phyloP scores from a whole-genome alignment of 2,888 invertebrate species.

The Spilosoma lubricipeda region DNA sequence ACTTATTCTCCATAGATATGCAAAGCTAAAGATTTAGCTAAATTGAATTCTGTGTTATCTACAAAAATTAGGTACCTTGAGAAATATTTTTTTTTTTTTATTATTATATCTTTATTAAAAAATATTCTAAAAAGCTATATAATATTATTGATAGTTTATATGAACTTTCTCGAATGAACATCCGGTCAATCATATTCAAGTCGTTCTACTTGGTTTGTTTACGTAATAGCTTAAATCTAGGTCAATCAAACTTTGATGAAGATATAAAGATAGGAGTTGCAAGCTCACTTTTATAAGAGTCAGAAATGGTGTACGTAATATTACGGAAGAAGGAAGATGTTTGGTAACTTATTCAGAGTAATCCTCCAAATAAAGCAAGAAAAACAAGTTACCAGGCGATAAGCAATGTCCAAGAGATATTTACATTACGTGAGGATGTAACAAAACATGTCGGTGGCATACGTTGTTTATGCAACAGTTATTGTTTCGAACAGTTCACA shows the following conservation, averaged over 20 bases:
- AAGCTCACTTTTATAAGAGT: not conserved
- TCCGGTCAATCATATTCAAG: not conserved
- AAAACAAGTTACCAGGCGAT: conserved; percentile 16
- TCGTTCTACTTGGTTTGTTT: not conserved
- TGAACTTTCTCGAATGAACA: not conserved
- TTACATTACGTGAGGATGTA: conserved; percentile 14
- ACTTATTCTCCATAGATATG: too few relatives aligned
- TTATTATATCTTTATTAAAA: too few relatives aligned
- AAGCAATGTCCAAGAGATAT: conserved; percentile 14
- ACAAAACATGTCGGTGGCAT: not conserved
- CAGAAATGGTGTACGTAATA: not conserved
- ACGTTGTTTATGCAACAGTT: conserved; percentile 25
- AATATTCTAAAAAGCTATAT: not conserved
- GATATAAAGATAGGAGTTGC: not conserved
- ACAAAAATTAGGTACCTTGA: too few relatives aligned
- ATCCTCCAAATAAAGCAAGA: not conserved
- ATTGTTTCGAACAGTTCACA: conserved; percentile 21
- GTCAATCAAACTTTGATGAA: conserved; percentile 2
- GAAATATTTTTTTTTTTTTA: too few relatives aligned
- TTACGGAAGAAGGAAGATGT: conserved; percentile 12
- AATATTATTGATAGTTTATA: not conserved
- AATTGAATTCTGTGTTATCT: too few relatives aligned
- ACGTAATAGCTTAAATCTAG: not conserved
- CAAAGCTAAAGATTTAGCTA: too few relatives aligned
- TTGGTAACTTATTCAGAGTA: not conserved